Conservation (phyloP, 2,113 vertebrate genomes). For the Corydoras maculifer region DNA sequence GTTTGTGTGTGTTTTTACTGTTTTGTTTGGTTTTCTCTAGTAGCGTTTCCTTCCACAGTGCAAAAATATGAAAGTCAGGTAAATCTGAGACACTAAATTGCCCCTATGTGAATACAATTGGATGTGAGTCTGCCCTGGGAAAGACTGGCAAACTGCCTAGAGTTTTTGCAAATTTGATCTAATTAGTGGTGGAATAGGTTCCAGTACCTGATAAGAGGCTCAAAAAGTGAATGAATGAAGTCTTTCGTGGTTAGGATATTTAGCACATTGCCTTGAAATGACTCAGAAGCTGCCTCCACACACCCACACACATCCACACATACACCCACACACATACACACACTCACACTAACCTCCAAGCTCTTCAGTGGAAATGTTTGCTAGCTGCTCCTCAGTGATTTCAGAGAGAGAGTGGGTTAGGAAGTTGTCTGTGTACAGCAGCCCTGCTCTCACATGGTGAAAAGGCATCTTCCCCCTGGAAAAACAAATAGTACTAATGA, state of each 20-base stretch:
- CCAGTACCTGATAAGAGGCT: neutral
- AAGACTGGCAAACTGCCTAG: neutral
- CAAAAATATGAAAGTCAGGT: no score
- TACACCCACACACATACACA: conserved; percentile 38
- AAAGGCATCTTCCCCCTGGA: conserved; percentile 97
- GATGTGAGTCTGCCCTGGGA: no score
- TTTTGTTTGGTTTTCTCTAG: no score
- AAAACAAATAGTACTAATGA: conserved; percentile 18
- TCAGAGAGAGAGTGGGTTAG: conserved; percentile 88
- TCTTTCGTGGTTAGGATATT: neutral
- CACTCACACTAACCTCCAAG: conserved; percentile 78
- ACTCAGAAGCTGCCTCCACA: neutral
- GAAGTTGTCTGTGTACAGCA: conserved; percentile 97
- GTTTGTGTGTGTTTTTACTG: no score
- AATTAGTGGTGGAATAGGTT: neutral
- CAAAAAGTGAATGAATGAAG: no score
- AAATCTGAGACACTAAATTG: no score
- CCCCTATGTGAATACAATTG: no score
- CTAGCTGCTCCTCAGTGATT: conserved; percentile 87
- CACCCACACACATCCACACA: conserved; percentile 4
- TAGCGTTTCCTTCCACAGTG: no score
- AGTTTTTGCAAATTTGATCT: neutral
- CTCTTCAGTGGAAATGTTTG: conserved; percentile 93
- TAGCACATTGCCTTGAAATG: neutral
- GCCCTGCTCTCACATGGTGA: conserved; percentile 92